phyloP scores from a whole-genome alignment of 23 tunicate species.

The Aplidium turbinatum region DNA sequence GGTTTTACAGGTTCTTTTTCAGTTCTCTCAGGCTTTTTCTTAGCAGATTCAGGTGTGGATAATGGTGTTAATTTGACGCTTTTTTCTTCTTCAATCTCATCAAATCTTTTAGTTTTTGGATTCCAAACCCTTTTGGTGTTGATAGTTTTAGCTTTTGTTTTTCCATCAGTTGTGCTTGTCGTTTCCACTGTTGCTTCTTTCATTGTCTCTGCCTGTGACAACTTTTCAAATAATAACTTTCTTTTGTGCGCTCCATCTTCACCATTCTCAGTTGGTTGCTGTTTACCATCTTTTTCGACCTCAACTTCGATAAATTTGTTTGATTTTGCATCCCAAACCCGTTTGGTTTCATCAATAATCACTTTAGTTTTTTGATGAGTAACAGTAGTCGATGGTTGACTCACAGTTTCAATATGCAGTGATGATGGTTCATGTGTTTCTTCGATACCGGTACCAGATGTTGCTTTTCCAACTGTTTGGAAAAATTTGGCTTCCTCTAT shows the following conservation, averaged over 20 bases:
- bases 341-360: neutral
- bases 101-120: constrained; percentile 50
- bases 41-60: neutral
- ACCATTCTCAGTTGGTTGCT: too few species aligned
- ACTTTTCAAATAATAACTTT: too few species aligned
- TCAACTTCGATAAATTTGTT: constrained; percentile 46
- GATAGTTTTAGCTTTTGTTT: neutral
- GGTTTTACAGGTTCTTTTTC: neutral
- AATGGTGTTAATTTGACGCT: neutral
- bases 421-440: neutral
- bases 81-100: constrained; percentile 39
- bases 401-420: neutral
- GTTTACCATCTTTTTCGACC: neutral
- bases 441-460: neutral
- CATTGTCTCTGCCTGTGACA: too few species aligned
- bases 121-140: constrained; percentile 44
- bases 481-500: neutral
- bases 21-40: neutral
- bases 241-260: too few species aligned
- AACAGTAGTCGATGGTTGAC: neutral
- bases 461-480: neutral
- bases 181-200: too few species aligned
- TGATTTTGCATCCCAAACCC: constrained; percentile 60
- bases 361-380: neutral
- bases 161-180: neutral